Base-by-base conservation (phyloP, 1,140 invertebrate genomes). In the Asobara japonica region DNA sequence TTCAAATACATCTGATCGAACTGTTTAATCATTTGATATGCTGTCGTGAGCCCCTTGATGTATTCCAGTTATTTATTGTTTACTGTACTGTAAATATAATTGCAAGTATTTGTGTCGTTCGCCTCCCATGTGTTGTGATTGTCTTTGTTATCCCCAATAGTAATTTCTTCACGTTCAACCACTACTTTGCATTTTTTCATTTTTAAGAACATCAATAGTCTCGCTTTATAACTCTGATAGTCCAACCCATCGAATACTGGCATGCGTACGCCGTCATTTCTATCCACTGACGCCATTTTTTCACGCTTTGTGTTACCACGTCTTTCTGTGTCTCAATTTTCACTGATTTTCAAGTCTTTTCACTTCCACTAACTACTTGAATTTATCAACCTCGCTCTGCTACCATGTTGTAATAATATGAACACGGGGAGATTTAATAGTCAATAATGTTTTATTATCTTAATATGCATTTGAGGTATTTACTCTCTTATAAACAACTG, bases 1-100 rank as follows among this genome's bases (percentile, higher is more conserved):
- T 74, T 80, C n/a, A 76, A 56, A 74, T 80, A 82, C 56, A 80
- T 69, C 38, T 73, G n/a, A 61, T 79, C 77, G 65, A 82, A 77
- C 71, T 79, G 82, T 25, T 74, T 76, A 2, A 79, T 76, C n/a
- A 81, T 79, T 38, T 78, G 69, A 30, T 60, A 77, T 8, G 78
- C 74, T 29, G 75, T 69, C 30, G 76, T 69, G n/a, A 66, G 20
- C 8, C 77, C 65, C 0, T 68, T 70, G 1, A 82, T 62, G 22
- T 72, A 77, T 67, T 80, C 77, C 8, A 80, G 45, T 33, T 83
- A 77, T 41, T 76, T 74, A 62, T 80, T 79, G 25, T 71, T 48
- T n/a, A 79, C 76, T 25, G 71, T 68, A 72, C 76, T 68, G 33
- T 76, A 77, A 31, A 80, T 80, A 27, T 78, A 79, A 31, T 82